A percentile compares a stretch with the other conserved stretches of the same genome.
These are phyloP conservation scores for Drosophila meridiana DNA, from an alignment of 2,888 invertebrate genomes.

Conservation along the genomic window DNA sequence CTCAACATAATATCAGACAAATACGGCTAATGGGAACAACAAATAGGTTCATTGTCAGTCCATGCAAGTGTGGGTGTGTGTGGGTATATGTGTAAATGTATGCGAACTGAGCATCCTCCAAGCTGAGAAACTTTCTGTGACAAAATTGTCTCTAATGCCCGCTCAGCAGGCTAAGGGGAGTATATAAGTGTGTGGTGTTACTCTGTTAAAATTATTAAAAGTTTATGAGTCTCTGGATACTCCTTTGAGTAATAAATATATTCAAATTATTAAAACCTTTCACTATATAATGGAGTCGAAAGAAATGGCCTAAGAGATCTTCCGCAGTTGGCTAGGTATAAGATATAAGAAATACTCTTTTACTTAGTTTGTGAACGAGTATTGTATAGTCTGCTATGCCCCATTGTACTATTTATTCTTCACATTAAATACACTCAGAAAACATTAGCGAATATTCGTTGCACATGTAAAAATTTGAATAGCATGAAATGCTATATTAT, in stretches of 20 bases:
- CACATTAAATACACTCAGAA: not conserved
- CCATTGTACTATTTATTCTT: not conserved
- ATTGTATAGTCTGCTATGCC: not conserved
- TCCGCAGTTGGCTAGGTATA: too few species aligned
- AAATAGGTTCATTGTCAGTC: constrained; percentile 57
- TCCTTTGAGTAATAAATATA: too few species aligned
- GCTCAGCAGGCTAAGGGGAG: not conserved
- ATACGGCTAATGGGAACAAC: constrained; percentile 76
- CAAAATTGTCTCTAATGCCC: constrained; percentile 25
- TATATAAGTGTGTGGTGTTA: too few species aligned
- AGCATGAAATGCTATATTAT: not conserved
- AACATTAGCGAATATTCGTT: not conserved
- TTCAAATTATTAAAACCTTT: too few species aligned
- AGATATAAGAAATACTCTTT: not conserved
- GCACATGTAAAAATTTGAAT: not conserved
- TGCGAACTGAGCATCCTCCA: constrained; percentile 27
- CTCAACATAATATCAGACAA: constrained; percentile 78
- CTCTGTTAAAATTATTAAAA: too few species aligned
- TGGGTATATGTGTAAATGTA: not conserved
- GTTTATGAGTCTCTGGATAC: too few species aligned
- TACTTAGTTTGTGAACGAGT: not conserved
- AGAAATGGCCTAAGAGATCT: too few species aligned
- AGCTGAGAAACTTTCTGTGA: constrained; percentile 53
- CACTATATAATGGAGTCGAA: too few species aligned
- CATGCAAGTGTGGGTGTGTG: constrained; percentile 2